phyloP scores from a whole-genome alignment of 2,113 vertebrate species.

The Enhydra lutris region DNA sequence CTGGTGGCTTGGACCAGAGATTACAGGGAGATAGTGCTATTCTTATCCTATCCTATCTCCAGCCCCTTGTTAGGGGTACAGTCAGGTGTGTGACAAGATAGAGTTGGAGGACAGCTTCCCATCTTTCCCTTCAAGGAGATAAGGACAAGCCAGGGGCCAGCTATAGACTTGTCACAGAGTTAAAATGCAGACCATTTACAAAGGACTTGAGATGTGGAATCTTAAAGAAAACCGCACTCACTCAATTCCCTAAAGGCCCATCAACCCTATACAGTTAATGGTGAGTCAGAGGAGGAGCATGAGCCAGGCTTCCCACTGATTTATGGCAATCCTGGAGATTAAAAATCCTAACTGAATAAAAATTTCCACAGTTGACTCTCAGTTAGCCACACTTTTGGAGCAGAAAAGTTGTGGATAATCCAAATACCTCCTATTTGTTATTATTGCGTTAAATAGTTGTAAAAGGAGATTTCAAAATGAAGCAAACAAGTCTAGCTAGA shows the following conservation, averaged over 20 bases:
- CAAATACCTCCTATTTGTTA: neutral
- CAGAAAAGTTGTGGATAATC: neutral
- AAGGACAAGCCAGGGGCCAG: neutral
- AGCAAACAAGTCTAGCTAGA: neutral
- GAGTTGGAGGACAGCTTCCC: neutral
- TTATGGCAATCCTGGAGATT: neutral
- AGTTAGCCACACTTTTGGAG: constrained; percentile 11
- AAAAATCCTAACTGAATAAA: neutral
- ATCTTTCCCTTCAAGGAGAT: neutral
- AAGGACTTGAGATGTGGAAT: neutral
- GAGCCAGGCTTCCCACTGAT: neutral
- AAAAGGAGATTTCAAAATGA: neutral
- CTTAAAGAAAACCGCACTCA: neutral
- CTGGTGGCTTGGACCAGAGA: neutral
- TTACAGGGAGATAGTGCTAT: neutral
- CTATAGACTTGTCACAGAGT: neutral
- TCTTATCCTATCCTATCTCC: neutral
- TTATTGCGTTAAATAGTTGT: neutral
- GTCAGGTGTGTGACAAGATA: neutral
- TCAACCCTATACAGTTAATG: neutral
- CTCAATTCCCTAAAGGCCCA: neutral
- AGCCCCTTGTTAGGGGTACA: too few relatives aligned
- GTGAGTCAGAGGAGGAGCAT: neutral
- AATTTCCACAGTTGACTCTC: neutral
- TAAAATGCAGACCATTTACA: neutral